Conservation (phyloP, 2,888 invertebrate species). For the Nephrotoma guestfalica region DNA sequence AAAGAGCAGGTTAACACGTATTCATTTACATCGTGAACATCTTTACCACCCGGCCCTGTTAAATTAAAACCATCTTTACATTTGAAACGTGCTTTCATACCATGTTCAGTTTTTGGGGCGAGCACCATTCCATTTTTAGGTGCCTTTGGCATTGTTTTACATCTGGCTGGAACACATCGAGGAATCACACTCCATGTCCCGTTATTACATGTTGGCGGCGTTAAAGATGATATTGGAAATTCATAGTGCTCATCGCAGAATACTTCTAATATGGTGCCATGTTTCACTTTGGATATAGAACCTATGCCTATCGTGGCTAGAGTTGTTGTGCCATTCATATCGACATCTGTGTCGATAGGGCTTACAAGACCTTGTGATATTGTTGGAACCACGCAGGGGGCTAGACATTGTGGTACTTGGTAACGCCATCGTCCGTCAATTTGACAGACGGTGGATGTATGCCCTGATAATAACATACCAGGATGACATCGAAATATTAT, state of each 20-base stretch:
- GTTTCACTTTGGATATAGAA: constrained; percentile 42
- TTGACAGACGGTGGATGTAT: constrained; percentile 81
- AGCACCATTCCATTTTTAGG: constrained; percentile 93
- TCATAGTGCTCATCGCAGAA: constrained; percentile 78
- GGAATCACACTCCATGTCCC: constrained; percentile 94
- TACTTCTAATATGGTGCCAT: constrained; percentile 57
- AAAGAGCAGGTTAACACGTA: constrained; percentile 77
- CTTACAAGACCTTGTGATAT: constrained; percentile 64
- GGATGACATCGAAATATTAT: constrained; percentile 88
- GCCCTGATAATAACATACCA: constrained; percentile 79
- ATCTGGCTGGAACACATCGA: constrained; percentile 54
- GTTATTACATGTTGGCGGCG: constrained; percentile 75
- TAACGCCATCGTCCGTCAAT: constrained; percentile 92
- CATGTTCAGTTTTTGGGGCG: constrained; percentile 94
- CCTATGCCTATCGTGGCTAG: constrained; percentile 24
- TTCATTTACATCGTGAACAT: constrained; percentile 33
- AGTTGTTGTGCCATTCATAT: constrained; percentile 27
- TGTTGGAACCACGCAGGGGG: constrained; percentile 87
- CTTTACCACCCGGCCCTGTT: constrained; percentile 45
- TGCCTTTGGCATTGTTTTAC: constrained; percentile 59
- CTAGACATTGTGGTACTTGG: constrained; percentile 78
- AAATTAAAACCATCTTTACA: constrained; percentile 87
- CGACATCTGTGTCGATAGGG: constrained; percentile 35
- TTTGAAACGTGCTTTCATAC: constrained; percentile 83
- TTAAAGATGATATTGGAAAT: constrained; percentile 56